phyloP scores from a whole-genome alignment of 2,113 vertebrate genomes.

The Etheostoma spectabile region DNA sequence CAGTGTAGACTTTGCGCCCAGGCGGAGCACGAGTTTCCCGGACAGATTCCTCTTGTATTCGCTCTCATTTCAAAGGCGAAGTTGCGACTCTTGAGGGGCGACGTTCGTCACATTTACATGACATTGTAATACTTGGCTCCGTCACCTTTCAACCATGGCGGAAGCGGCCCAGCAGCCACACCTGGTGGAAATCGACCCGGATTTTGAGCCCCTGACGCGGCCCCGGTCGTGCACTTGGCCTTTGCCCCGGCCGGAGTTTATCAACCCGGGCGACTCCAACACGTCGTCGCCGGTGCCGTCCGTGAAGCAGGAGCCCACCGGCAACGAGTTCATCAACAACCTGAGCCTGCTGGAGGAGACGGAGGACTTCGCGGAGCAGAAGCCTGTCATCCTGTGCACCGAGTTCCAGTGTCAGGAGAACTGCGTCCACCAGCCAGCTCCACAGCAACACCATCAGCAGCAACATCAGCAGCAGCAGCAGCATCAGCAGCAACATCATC shows the following conservation, averaged over 20 bases:
- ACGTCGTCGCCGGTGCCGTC: conserved; percentile 91
- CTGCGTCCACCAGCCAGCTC: conserved; percentile 82
- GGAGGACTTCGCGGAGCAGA: conserved; percentile 88
- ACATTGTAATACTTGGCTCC: conserved; percentile 65
- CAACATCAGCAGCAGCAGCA: conserved; percentile 70
- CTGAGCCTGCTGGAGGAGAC: conserved; percentile 92
- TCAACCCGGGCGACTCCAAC: conserved; percentile 90
- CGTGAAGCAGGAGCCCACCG: conserved; percentile 88
- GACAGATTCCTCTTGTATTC: conserved; percentile 37
- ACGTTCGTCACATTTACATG: conserved; percentile 67
- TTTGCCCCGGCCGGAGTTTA: conserved; percentile 92
- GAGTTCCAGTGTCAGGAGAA: conserved; percentile 86
- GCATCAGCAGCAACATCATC: conserved; percentile 42
- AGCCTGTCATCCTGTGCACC: conserved; percentile 78
- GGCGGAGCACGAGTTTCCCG: conserved; percentile 45
- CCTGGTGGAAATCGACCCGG: conserved; percentile 90
- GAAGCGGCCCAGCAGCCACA: conserved; percentile 86
- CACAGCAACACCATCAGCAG: conserved; percentile 81
- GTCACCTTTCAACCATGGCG: conserved; percentile 83
- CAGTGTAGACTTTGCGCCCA: conserved; percentile 47
- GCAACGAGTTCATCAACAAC: conserved; percentile 89
- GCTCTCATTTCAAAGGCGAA: conserved; percentile 32
- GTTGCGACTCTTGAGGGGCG: conserved; percentile 17
- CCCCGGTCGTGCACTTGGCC: conserved; percentile 91
- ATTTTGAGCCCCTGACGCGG: conserved; percentile 90